Conservation (phyloP, 2,888 invertebrate genomes). For the Hypolimnas misippus region DNA sequence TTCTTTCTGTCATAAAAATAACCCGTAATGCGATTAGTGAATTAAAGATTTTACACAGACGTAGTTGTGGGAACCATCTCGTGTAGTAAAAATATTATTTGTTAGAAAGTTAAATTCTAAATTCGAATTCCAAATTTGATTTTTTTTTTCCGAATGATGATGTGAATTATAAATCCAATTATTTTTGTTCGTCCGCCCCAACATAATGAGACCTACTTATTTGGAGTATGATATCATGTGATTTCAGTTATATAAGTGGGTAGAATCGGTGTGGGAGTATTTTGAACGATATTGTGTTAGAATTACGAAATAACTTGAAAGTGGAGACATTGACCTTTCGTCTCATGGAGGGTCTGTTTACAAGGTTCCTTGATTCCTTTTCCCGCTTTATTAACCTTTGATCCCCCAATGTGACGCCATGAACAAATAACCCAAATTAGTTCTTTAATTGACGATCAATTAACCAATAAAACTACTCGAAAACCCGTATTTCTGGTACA, state of each 20-base stretch:
- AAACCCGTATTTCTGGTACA: not conserved
- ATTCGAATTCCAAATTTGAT: not conserved
- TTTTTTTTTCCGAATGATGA: constrained; percentile 5
- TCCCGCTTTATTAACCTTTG: constrained; percentile 2
- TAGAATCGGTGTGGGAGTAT: constrained; percentile 34
- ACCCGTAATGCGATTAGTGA: no score
- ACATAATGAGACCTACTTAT: constrained; percentile 17
- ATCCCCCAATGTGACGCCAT: constrained; percentile 5
- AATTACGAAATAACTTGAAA: constrained; percentile 46
- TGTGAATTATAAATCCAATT: constrained; percentile 13
- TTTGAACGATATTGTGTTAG: constrained; percentile 30
- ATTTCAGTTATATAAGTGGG: constrained; percentile 27
- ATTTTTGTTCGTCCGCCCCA: constrained; percentile 5
- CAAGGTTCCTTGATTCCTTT: constrained; percentile 11
- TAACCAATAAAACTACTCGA: not conserved
- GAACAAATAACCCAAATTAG: not conserved
- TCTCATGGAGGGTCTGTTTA: constrained; percentile 18
- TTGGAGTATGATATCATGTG: constrained; percentile 25
- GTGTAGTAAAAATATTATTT: not conserved
- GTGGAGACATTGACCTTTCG: constrained; percentile 51
- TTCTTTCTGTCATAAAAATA: no score
- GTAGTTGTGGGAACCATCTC: no score
- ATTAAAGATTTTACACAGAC: no score
- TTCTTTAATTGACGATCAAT: constrained; percentile 5
- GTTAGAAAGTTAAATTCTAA: not conserved